A percentile compares a stretch with the other conserved stretches of the same genome.
Conservation (phyloP, 2,797 vertebrate genomes). For the Clarias laeviceps region DNA sequence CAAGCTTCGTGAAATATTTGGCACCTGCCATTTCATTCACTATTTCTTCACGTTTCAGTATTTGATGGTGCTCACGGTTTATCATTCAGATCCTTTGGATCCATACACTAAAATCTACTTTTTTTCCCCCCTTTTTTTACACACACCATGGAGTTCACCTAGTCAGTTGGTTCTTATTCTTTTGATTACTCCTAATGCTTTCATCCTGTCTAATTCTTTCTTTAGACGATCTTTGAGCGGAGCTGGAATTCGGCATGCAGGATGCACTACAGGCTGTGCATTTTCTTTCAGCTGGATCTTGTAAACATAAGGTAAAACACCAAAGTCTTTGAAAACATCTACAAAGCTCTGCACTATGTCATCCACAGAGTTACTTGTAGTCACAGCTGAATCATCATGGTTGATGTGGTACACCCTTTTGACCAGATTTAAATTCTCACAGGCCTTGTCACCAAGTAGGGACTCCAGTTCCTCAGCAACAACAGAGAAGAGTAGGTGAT, state of each 20-base stretch:
- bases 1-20: neutral
- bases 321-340: conserved; percentile 49
- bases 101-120: neutral
- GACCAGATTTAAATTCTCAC: no score
- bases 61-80: conserved; percentile 3
- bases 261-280: conserved; percentile 44
- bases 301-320: conserved; percentile 39
- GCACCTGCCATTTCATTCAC: neutral
- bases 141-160: neutral
- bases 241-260: conserved; percentile 31
- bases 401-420: conserved; percentile 14
- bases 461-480: conserved; percentile 29
- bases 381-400: neutral
- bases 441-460: conserved; percentile 22
- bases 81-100: neutral
- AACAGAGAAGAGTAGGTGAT: conserved; percentile 27
- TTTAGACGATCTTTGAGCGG: conserved; percentile 15
- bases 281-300: conserved; percentile 42
- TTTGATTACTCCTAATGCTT: neutral
- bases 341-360: conserved; percentile 24
- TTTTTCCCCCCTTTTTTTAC: neutral
- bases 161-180: neutral
- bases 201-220: neutral
- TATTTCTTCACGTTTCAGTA: conserved; percentile 16
- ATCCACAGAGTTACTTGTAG: conserved; percentile 7